Conservation (phyloP, 2,888 invertebrate genomes). For the Machimus atricapillus region DNA sequence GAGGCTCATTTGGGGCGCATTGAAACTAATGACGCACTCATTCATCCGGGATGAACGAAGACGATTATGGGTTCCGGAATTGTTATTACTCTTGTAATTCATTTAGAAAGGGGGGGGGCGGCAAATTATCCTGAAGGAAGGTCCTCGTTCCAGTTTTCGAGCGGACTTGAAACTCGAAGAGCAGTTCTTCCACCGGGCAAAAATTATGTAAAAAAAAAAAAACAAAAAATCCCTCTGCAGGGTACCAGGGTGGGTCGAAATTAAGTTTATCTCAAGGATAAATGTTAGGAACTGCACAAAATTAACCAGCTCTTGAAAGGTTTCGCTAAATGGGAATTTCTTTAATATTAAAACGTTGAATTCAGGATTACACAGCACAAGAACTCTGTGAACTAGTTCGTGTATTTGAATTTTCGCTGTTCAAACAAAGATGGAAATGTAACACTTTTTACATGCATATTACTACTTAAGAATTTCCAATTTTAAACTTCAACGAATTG, state of each 20-base stretch:
- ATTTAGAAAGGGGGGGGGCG: conserved; percentile 1
- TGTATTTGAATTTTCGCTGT: not conserved
- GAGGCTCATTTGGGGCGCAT: conserved; percentile 38
- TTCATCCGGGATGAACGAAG: conserved; percentile 40
- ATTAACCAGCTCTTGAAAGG: not conserved
- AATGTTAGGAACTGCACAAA: not conserved
- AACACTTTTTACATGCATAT: not conserved
- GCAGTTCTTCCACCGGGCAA: not conserved
- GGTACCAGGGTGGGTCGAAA: not conserved
- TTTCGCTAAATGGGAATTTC: not conserved
- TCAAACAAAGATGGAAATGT: not conserved
- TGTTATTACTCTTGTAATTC: conserved; percentile 38
- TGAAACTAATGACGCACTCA: conserved; percentile 39
- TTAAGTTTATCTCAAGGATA: conserved; percentile 8
- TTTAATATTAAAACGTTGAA: not conserved
- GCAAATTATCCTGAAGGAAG: not conserved
- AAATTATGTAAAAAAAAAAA: not conserved
- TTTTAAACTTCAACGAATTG: not conserved
- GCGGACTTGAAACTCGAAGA: not conserved
- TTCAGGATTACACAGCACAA: not conserved
- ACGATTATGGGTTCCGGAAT: conserved; percentile 37
- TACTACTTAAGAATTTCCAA: not conserved
- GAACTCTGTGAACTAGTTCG: not conserved
- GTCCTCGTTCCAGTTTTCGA: not conserved
- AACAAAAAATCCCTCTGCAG: not conserved